These are phyloP conservation scores for Caradrina kadenii DNA, from an alignment of 2,888 invertebrate species.

Conservation along the genomic window DNA sequence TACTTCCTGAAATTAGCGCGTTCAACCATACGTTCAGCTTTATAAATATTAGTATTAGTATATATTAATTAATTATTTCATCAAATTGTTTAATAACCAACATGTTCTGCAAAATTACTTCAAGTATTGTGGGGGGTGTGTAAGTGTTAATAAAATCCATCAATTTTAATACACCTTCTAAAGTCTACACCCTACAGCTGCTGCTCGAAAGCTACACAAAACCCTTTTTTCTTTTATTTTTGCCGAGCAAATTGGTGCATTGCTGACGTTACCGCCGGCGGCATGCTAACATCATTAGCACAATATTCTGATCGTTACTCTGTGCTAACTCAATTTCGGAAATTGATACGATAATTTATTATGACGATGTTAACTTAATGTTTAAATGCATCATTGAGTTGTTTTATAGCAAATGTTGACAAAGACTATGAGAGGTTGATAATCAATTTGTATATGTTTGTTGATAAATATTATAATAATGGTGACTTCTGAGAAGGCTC, in stretches of 20 bases:
- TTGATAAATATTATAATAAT: too few relatives aligned
- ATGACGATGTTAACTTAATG: conserved; percentile 3
- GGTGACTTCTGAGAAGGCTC: too few relatives aligned
- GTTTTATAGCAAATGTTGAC: background rate
- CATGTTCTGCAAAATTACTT: too few relatives aligned
- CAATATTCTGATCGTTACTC: conserved; percentile 26
- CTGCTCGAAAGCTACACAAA: background rate
- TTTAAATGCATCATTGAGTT: conserved; percentile 19
- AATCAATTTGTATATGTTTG: background rate
- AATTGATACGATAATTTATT: conserved; percentile 39
- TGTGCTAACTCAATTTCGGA: conserved; percentile 35
- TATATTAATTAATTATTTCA: too few relatives aligned
- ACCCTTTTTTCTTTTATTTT: background rate
- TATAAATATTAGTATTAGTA: too few relatives aligned
- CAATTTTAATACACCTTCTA: too few relatives aligned
- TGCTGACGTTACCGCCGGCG: conserved; percentile 9
- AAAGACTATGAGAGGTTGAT: background rate
- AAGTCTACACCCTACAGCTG: background rate
- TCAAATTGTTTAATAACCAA: too few relatives aligned
- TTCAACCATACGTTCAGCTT: too few relatives aligned
- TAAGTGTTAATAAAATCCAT: too few relatives aligned
- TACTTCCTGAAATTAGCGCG: too few relatives aligned
- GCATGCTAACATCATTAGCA: conserved; percentile 40
- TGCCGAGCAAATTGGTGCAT: background rate
- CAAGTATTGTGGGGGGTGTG: too few relatives aligned